These are phyloP conservation scores for Odontophorus gujanensis DNA, from an alignment of 2,113 vertebrate species.

Conservation along the genomic window DNA sequence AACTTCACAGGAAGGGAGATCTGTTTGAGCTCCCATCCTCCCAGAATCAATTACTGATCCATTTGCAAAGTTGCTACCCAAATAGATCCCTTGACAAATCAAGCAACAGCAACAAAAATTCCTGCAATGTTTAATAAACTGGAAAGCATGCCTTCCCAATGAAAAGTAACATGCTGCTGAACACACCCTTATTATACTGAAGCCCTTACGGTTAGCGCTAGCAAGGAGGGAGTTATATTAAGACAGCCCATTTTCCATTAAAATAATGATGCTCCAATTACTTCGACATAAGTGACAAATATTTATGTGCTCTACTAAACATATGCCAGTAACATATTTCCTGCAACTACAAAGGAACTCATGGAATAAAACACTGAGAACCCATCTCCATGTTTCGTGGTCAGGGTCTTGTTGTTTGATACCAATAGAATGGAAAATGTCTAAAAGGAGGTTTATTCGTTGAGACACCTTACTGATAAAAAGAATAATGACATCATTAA, in stretches of 20 bases:
- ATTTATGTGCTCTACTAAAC: neutral
- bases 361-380: neutral
- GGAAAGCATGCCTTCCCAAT: neutral
- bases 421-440: neutral
- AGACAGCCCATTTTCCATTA: neutral
- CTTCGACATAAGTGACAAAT: neutral
- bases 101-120: neutral
- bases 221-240: neutral
- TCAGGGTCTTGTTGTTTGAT: neutral
- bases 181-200: neutral
- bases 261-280: neutral
- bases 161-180: neutral
- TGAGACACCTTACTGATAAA: neutral
- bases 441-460: neutral
- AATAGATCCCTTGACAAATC: neutral
- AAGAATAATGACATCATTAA: neutral
- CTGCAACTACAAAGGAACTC: neutral
- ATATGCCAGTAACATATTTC: neutral
- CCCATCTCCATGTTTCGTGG: neutral
- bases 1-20: neutral
- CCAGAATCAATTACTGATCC: neutral
- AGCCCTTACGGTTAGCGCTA: neutral
- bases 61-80: neutral
- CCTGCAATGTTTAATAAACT: neutral
- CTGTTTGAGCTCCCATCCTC: fast-evolving